Base-by-base conservation (phyloP, 2,113 vertebrate genomes). In the Saccopteryx leptura region DNA sequence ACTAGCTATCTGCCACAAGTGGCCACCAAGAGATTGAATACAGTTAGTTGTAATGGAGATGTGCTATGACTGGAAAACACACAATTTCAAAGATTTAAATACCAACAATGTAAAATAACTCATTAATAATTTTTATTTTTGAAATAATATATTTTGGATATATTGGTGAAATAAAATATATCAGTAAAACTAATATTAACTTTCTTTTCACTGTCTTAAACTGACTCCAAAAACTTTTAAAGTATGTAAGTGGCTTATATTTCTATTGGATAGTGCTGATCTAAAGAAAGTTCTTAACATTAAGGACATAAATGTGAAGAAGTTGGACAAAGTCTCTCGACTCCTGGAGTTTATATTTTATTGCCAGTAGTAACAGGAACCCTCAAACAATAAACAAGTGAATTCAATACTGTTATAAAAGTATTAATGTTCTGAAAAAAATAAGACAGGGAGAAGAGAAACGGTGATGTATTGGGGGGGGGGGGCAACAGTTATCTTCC, bases 81-180 rank as follows among this genome's bases (percentile, higher is more conserved):
- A 83, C 69, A 63, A 65, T 33, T 65, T 74, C n/a, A 58, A 93
- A 56, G 33, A 66, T 4, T n/a, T 58, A 17, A 17, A 11, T 61
- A 68, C 9, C 17, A 54, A 61, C 2, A 91, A 33, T 68, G 33
- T 26, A 68, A 76, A 58, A 56, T 28, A 88, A 9, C 21, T 83
- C 75, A 84, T 65, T 72, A 81, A 5, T 58, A 58, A 63, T 23
- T 88, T 61, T 85, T 31, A 63, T 72, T 9, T 83, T 74, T 76
- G 18, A 93, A 88, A 85, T 95, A 96, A 60, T 31, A 1, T 14
- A 86, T 78, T 74, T 94, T 82, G 15, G 54, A 75, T 33, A 87
- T n/a, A 78, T 2, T 26, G 26, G 15, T 39, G 50, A 96, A 93
- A 56, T 52, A 74, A 58, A 72, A 50, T 26, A 28, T n/a, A 93